These are phyloP conservation scores for Meda fulgida DNA, from an alignment of 2,797 vertebrate species.

Conservation along the genomic window DNA sequence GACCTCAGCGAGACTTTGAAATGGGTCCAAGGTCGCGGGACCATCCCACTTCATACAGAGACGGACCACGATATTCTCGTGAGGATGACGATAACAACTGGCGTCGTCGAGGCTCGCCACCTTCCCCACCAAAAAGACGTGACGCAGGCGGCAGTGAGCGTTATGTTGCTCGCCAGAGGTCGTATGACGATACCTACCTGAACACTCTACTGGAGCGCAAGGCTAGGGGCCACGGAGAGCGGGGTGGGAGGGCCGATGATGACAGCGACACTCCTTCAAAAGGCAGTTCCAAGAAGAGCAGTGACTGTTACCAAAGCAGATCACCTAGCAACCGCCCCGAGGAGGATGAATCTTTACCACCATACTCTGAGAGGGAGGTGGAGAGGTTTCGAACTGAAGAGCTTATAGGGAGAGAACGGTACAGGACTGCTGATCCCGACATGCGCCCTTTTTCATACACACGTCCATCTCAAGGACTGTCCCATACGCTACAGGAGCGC, in stretches of 20 bases:
- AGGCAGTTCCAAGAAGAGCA: conserved; percentile 84
- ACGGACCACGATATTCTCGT: conserved; percentile 63
- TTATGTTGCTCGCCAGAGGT: conserved; percentile 59
- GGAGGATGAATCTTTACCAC: conserved; percentile 90
- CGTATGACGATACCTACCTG: conserved; percentile 87
- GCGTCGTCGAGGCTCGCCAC: conserved; percentile 80
- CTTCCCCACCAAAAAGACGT: conserved; percentile 79
- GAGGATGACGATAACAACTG: conserved; percentile 69
- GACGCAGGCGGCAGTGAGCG: conserved; percentile 86
- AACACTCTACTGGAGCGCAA: conserved; percentile 86
- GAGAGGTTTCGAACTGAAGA: conserved; percentile 75
- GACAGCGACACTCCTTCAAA: conserved; percentile 90
- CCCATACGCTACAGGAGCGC: conserved; percentile 82
- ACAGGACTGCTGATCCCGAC: conserved; percentile 70
- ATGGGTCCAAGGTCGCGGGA: conserved; percentile 63
- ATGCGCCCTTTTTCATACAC: conserved; percentile 80
- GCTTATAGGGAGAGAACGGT: conserved; percentile 61
- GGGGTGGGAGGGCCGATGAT: conserved; percentile 77
- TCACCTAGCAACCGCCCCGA: conserved; percentile 82
- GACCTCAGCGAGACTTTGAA: conserved; percentile 71
- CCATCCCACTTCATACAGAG: conserved; percentile 46
- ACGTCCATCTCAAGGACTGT: conserved; percentile 74
- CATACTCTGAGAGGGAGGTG: conserved; percentile 87
- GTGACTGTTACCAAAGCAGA: conserved; percentile 78
- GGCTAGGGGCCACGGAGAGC: conserved; percentile 77